Conservation (phyloP, 1,140 invertebrate species). For the Pemphigus obesinymphae region DNA sequence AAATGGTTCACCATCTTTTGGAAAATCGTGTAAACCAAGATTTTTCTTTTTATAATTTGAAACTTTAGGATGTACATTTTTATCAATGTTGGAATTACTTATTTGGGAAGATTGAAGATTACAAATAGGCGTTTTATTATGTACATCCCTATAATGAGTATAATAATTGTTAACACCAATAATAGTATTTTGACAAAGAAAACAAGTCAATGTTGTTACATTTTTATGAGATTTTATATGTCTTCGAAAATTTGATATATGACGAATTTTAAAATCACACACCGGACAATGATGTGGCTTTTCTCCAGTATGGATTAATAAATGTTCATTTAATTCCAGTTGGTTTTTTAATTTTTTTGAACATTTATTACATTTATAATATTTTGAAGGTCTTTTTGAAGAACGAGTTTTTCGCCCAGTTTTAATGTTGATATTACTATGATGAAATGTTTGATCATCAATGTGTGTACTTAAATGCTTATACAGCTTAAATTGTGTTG, state of each 20-base stretch:
- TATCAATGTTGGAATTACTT: slow-evolving; percentile 26
- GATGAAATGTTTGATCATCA: slow-evolving; percentile 37
- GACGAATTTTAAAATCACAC: slow-evolving; percentile 53
- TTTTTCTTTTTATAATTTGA: slow-evolving; percentile 37
- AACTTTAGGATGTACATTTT: slow-evolving; percentile 32
- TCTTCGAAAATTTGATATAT: slow-evolving; percentile 42
- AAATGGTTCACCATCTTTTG: slow-evolving; percentile 27
- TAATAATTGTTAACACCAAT: slow-evolving; percentile 35
- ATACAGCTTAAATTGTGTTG: slow-evolving; percentile 1
- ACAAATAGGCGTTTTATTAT: slow-evolving; percentile 21
- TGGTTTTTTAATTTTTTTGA: slow-evolving; percentile 25
- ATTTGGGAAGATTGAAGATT: neutral
- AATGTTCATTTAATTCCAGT: slow-evolving; percentile 50
- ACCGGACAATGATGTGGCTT: slow-evolving; percentile 59
- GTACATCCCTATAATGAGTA: slow-evolving; percentile 33
- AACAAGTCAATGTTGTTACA: slow-evolving; percentile 30
- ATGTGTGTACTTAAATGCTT: neutral
- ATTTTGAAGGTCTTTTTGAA: slow-evolving; percentile 18
- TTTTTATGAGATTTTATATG: slow-evolving; percentile 42
- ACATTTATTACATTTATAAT: slow-evolving; percentile 16
- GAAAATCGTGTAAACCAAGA: neutral
- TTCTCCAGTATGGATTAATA: slow-evolving; percentile 59
- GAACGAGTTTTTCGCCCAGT: neutral
- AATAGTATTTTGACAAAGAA: slow-evolving; percentile 32
- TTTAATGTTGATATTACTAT: slow-evolving; percentile 32